Percentiles rank a stretch among this genome's conserved stretches.
phyloP scores from a whole-genome alignment of 2,113 vertebrate genomes.

The Lepisosteus oculatus region DNA sequence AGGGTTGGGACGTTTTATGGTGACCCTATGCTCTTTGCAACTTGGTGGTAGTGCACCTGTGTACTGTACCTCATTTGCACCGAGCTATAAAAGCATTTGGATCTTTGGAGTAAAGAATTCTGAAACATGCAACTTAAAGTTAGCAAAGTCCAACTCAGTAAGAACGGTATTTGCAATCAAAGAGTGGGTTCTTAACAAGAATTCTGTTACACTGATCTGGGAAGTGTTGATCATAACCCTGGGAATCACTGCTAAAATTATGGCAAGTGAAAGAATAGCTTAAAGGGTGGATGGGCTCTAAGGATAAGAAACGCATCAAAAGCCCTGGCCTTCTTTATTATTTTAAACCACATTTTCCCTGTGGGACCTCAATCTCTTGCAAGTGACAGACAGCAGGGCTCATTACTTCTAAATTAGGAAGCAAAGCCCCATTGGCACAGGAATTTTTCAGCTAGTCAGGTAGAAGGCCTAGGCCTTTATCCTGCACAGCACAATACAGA shows the following conservation, averaged over 20 bases:
- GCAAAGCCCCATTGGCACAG: constrained; percentile 71
- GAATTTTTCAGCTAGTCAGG: constrained; percentile 84
- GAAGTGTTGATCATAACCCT: constrained; percentile 75
- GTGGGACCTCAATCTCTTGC: constrained; percentile 75
- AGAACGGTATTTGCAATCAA: constrained; percentile 35
- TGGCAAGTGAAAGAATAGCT: constrained; percentile 81
- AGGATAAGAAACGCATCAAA: constrained; percentile 85
- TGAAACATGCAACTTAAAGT: too few relatives aligned
- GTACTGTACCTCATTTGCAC: too few relatives aligned
- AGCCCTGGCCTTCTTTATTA: constrained; percentile 77
- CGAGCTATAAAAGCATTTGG: too few relatives aligned
- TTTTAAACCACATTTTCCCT: constrained; percentile 75
- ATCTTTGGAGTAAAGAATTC: too few relatives aligned
- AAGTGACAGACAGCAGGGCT: constrained; percentile 80
- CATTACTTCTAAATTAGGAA: constrained; percentile 81
- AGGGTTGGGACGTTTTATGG: too few relatives aligned
- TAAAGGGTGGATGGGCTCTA: constrained; percentile 80
- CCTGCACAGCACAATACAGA: constrained; percentile 64
- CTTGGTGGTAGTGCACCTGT: too few relatives aligned
- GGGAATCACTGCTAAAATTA: constrained; percentile 75
- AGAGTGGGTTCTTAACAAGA: constrained; percentile 27
- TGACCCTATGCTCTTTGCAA: too few relatives aligned
- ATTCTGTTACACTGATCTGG: too few relatives aligned
- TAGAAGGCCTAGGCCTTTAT: constrained; percentile 79
- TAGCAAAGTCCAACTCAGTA: too few relatives aligned